Percentiles rank a stretch among this genome's conserved stretches.
Evolutionary conservation across 2,888 invertebrate genomes (phyloP).

Genomic region (Altica lythri): DNA sequence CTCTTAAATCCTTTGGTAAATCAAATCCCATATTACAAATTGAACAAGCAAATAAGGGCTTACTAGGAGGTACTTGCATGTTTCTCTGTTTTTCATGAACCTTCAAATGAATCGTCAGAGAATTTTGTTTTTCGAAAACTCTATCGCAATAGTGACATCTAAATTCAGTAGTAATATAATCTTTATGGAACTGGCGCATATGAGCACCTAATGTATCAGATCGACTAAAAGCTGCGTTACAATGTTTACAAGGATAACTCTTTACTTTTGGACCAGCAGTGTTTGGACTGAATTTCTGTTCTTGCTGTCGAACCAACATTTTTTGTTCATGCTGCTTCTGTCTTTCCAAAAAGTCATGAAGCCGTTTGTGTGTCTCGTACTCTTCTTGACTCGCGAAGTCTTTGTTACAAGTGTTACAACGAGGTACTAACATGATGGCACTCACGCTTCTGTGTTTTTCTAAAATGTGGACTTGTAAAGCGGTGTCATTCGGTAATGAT

Average conservation of each 20-base stretch:
- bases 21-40: conserved; percentile 60
- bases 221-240: conserved; percentile 66
- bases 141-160: conserved; percentile 70
- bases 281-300: conserved; percentile 37
- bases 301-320: conserved; percentile 49
- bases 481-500: conserved; percentile 50
- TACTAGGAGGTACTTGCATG: conserved; percentile 37
- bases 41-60: conserved; percentile 60
- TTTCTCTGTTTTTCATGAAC: conserved; percentile 62
- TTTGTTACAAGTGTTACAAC: conserved; percentile 66
- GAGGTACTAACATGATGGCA: conserved; percentile 47
- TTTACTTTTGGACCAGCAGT: conserved; percentile 43
- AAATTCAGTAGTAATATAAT: conserved; percentile 58
- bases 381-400: conserved; percentile 66
- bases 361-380: conserved; percentile 62
- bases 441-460: conserved; percentile 53
- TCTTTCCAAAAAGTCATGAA: conserved; percentile 58
- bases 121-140: conserved; percentile 65
- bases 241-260: conserved; percentile 63
- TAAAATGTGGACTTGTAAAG: conserved; percentile 53
- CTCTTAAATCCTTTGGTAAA: conserved; percentile 53
- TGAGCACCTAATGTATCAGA: conserved; percentile 68
- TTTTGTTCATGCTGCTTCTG: conserved; percentile 42
- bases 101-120: conserved; percentile 66
- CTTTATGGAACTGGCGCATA: conserved; percentile 64